Evolutionary conservation across 2,113 vertebrate genomes (phyloP), one percentile per base, ranked within the genome.

Genomic region (Corythornis vintsioides): DNA sequence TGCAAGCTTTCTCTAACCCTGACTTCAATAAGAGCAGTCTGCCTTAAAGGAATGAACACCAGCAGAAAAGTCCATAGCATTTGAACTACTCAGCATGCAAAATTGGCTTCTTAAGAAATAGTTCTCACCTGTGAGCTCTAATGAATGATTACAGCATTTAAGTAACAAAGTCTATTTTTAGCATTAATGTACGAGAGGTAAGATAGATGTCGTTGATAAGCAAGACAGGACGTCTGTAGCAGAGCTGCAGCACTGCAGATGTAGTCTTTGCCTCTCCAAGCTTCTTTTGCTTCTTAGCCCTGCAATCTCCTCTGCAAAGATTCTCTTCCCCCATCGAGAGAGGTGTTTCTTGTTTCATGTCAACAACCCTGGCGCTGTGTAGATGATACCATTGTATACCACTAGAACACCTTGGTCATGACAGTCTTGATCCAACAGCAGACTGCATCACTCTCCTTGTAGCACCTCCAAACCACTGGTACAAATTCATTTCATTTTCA

Each of bases 91-190:
- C 77, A 86, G 73, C 55, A 89, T 57, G 42, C 5, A 82, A 75
- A 91, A 86, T 4, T 38, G 28, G 15, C 63, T 75, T 78, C 73
- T 66, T 69, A 60, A 91, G 70, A 95, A 95, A 69, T 2, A 50
- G 13, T 57, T 83, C 64, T 85, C 56, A 94, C 65, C 38, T 90
- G 77, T 72, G 70, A 94, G 73, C 17, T 53, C 42, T 82, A 88
- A 80, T 75, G n/a, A 90, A 88, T 55, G 29, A 93, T 83, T 78
- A 53, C 29, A 81, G 65, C 65, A 65, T 86, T 94, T 94, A 71
- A 83, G 61, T 86, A 76, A 60, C 26, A 89, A 96, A 65, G 29
- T 55, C 19, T 72, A 84, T 87, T 90, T 93, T 94, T 89, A 94
- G 63, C 26, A 72, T 72, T 69, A 40, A 63, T 7, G 19, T 43